Conservation (phyloP, 2,888 invertebrate species). For the Molanna angustata region DNA sequence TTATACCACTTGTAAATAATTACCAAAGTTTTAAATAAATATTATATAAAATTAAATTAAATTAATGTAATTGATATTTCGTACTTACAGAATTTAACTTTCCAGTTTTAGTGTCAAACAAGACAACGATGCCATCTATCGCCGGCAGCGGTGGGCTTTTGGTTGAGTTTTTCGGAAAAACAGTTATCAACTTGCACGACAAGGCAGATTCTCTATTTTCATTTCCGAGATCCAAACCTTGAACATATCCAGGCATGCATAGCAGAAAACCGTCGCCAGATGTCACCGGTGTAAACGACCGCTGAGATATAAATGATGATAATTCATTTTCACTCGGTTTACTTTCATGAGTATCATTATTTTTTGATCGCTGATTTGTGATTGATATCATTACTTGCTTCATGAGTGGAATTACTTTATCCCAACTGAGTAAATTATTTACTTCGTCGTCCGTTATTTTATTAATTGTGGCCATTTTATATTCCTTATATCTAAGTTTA, state of each 20-base stretch:
- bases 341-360: conserved; percentile 15
- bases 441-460: conserved; percentile 32
- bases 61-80: too few relatives aligned
- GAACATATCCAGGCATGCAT: conserved; percentile 49
- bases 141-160: conserved; percentile 13
- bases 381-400: conserved; percentile 43
- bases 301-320: conserved; percentile 39
- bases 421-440: conserved; percentile 42
- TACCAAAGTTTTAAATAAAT: too few relatives aligned
- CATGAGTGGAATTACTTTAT: conserved; percentile 41
- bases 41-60: too few relatives aligned
- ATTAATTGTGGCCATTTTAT: conserved; percentile 10
- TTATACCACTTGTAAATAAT: too few relatives aligned
- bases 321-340: conserved; percentile 9
- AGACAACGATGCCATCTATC: conserved; percentile 11
- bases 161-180: conserved; percentile 37
- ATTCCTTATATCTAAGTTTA: too few relatives aligned
- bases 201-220: conserved; percentile 36
- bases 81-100: conserved; percentile 14
- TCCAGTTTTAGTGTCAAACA: conserved; percentile 18
- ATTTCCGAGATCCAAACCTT: conserved; percentile 22
- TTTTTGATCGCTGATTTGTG: conserved; percentile 32
- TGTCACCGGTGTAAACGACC: conserved; percentile 38
- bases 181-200: conserved; percentile 41
- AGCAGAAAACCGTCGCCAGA: conserved; percentile 37